Percentiles rank a stretch among this genome's conserved stretches.
Evolutionary conservation across 2,888 invertebrate species (phyloP).

Genomic region (Tipula vernalis): DNA sequence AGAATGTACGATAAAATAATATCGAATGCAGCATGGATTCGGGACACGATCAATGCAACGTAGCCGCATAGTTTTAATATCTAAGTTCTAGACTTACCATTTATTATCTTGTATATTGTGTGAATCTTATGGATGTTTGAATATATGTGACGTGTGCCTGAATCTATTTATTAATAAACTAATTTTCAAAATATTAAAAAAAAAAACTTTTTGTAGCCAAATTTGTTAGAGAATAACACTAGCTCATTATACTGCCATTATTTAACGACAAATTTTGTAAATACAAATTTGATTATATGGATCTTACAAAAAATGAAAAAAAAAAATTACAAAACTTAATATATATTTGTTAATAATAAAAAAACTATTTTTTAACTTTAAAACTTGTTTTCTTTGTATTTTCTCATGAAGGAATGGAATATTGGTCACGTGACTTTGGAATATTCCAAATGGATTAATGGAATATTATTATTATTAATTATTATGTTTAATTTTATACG

Average conservation of each 20-base stretch:
- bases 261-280: background rate
- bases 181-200: background rate
- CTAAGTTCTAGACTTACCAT: background rate
- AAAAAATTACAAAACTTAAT: background rate
- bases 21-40: constrained; percentile 77
- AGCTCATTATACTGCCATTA: constrained; percentile 11
- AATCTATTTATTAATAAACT: background rate
- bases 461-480: no score
- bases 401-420: background rate
- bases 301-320: background rate
- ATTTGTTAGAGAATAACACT: background rate
- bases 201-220: background rate
- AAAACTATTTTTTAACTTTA: background rate
- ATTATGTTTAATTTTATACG: no score
- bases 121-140: background rate
- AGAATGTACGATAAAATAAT: constrained; percentile 71
- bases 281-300: background rate
- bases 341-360: background rate
- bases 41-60: constrained; percentile 50
- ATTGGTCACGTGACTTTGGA: no score
- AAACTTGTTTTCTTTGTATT: background rate
- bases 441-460: no score
- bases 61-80: constrained; percentile 15
- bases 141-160: background rate
- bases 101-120: background rate